These are phyloP conservation scores for Petrocephalus microphthalmus DNA, from an alignment of 2,113 vertebrate genomes.

Conservation along the genomic window DNA sequence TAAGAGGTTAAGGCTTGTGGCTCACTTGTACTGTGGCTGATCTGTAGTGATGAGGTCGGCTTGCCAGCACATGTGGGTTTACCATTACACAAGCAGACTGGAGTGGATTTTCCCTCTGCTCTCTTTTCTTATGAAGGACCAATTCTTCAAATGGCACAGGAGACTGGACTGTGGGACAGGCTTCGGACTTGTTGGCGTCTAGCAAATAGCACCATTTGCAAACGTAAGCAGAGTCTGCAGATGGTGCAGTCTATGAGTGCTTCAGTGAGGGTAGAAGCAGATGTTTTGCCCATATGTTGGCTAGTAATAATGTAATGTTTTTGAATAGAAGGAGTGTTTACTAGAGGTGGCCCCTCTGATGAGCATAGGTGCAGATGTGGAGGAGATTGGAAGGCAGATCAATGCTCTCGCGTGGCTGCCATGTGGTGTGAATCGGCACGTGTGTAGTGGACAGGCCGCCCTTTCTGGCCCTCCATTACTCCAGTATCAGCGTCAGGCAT, in stretches of 20 bases:
- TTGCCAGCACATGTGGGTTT: background rate
- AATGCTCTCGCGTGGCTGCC: background rate
- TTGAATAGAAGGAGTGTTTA: background rate
- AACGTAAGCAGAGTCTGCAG: background rate
- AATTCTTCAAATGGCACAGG: background rate
- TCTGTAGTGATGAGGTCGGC: background rate
- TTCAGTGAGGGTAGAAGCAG: background rate
- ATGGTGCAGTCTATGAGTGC: background rate
- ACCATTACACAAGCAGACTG: background rate
- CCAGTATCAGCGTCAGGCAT: background rate
- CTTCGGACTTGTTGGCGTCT: background rate
- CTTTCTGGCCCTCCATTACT: background rate
- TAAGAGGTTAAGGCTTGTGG: background rate
- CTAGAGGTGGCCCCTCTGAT: background rate
- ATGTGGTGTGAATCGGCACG: background rate
- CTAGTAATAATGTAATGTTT: background rate
- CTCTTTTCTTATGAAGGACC: background rate
- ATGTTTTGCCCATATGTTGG: background rate
- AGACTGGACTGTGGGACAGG: background rate
- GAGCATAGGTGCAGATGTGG: background rate
- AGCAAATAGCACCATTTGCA: background rate
- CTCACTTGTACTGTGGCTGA: background rate
- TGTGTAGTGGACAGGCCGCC: background rate
- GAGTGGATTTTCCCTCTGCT: background rate
- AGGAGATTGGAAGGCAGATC: background rate